Evolutionary conservation across 2,888 invertebrate genomes (phyloP), one percentile per base, ranked within the genome.

Genomic region (Punctoribates punctum): DNA sequence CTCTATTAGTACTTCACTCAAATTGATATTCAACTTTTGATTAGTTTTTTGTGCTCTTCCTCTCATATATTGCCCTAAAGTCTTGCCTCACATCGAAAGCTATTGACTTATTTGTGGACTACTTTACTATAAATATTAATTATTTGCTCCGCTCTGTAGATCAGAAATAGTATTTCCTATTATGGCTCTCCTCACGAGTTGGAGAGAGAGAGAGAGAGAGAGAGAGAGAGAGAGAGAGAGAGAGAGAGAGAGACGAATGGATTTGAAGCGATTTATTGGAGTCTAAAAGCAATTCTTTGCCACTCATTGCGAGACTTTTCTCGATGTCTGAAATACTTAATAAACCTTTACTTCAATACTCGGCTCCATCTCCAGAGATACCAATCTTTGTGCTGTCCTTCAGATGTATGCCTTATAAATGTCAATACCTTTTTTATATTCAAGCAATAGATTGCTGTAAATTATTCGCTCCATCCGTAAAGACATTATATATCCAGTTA

Each of bases 341-440:
- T 60, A 60, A 60, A 60, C 60, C 23, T 60, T 60, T 60, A 27
- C 23, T 60, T 60, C 29, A 60, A 60, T 60, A 60, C 29, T 29
- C 17, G 60, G 27, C 60, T 60, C 60, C 4, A 27, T 60, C 60
- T 60, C 60, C 4, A 27, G 29, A 60, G 57, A 57, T 57, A 42
- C 25, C 23, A 57, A 13, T 57, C 57, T 57, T 57, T 25, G 23
- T 11, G 23, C 57, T 25, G 57, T 57, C 57, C 57, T 57, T 57
- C 20, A 57, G 23, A n/a, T 51, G 20, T 6, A 51, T 13, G 13
- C 23, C 4, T 17, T 60, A 27, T 60, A 60, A 27, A 60, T 29
- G 60, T 60, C 27, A 27, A 25, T 42, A 42, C 42, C 27, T 17
- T 27, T 27, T 60, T 25, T 60, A 29, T 29, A 60, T 27, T 15